Percentiles rank a stretch among this genome's conserved stretches.
These are phyloP conservation scores for Chlorops oryzae DNA, from an alignment of 1,140 invertebrate genomes.

Conservation along the genomic window DNA sequence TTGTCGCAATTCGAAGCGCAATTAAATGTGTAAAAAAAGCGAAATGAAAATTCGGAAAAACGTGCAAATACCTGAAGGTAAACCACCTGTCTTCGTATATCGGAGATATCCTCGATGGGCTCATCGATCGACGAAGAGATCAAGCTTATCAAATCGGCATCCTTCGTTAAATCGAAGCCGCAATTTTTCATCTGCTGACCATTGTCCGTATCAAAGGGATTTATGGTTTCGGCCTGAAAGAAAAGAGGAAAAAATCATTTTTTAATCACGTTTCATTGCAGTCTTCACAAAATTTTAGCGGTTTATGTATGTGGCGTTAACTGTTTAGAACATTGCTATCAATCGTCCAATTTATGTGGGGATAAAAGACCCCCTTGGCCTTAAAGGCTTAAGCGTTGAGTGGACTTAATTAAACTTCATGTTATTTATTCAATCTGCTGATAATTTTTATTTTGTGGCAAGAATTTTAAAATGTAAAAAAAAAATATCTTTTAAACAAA, in stretches of 20 bases:
- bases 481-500: no score
- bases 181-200: slow-evolving; percentile 63
- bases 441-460: no score
- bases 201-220: slow-evolving; percentile 79
- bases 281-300: no score
- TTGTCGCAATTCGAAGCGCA: no score
- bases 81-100: slow-evolving; percentile 69
- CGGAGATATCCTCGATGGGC: slow-evolving; percentile 61
- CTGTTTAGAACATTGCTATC: no score
- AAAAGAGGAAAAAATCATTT: slow-evolving; percentile 13
- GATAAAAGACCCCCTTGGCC: no score
- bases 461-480: no score
- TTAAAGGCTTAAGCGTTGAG: no score
- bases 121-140: slow-evolving; percentile 50
- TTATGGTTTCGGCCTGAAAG: slow-evolving; percentile 71
- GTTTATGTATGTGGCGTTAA: no score
- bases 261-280: no score
- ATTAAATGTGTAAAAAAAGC: slow-evolving; percentile 6
- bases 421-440: no score
- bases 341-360: no score
- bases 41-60: slow-evolving; percentile 11
- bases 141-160: slow-evolving; percentile 51
- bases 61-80: slow-evolving; percentile 62
- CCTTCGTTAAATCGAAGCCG: slow-evolving; percentile 51
- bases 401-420: background rate